A percentile compares a stretch with the other conserved stretches of the same genome.
Conservation (phyloP, 2,888 invertebrate genomes). For the Frankliniella fusca region DNA sequence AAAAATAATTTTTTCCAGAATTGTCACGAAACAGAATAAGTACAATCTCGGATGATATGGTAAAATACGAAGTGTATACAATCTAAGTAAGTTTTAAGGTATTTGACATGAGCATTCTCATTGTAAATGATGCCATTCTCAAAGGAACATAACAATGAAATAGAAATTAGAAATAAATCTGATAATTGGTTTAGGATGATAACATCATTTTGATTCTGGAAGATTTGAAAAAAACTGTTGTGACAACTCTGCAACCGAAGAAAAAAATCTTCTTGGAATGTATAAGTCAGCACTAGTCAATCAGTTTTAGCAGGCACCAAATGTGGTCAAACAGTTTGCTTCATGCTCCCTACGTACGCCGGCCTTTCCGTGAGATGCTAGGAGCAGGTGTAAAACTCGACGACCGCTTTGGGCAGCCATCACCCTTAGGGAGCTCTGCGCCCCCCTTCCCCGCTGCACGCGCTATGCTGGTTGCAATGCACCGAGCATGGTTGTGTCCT, state of each 20-base stretch:
- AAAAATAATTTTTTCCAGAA: neutral
- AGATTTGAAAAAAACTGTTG: neutral
- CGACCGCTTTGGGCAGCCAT: neutral
- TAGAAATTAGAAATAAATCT: neutral
- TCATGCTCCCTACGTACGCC: constrained; percentile 25
- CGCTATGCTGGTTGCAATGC: constrained; percentile 19
- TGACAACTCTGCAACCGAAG: neutral
- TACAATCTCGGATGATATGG: neutral
- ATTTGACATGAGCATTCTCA: too few species aligned
- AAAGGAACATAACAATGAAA: neutral
- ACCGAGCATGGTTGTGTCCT: constrained; percentile 24
- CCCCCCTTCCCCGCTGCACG: constrained; percentile 12
- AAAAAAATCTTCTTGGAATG: neutral
- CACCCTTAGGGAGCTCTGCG: constrained; percentile 15
- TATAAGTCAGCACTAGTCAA: constrained; percentile 18
- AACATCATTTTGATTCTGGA: neutral
- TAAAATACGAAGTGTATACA: neutral
- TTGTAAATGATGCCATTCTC: neutral
- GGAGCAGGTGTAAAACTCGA: neutral
- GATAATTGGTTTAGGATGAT: neutral
- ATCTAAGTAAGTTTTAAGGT: neutral
- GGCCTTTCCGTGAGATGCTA: constrained; percentile 24
- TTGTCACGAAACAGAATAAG: neutral
- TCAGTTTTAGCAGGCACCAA: constrained; percentile 16
- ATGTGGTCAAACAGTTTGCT: constrained; percentile 19